Evolutionary conservation across 2,113 vertebrate species (phyloP).

Genomic region (Odocoileus hemionus): DNA sequence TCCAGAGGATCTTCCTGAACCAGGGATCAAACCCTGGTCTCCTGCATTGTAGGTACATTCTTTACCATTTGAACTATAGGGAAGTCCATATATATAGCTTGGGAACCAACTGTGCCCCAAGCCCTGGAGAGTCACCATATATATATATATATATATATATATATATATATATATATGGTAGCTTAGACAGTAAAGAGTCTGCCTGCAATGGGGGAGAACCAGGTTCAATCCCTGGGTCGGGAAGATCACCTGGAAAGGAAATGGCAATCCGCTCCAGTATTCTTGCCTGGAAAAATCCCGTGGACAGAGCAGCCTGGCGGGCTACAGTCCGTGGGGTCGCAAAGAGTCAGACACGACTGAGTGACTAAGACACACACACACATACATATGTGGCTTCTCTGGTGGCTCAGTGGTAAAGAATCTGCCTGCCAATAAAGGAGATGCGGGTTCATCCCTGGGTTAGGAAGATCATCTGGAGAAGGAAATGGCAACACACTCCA

Average conservation of each 20-base stretch:
- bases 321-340: too few relatives aligned
- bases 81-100: neutral
- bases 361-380: too few relatives aligned
- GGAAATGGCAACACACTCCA: too few relatives aligned
- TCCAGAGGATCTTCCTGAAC: neutral
- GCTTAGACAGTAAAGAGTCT: neutral
- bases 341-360: too few relatives aligned
- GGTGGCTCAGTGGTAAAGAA: too few relatives aligned
- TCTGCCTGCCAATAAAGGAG: too few relatives aligned
- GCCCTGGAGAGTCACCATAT: neutral
- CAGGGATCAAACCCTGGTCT: neutral
- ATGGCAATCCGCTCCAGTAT: neutral
- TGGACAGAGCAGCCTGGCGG: neutral
- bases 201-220: neutral
- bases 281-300: neutral
- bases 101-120: neutral
- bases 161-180: neutral
- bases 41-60: neutral
- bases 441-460: too few relatives aligned
- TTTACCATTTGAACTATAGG: neutral
- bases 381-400: too few relatives aligned
- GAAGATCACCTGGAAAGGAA: neutral
- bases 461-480: too few relatives aligned
- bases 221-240: neutral
- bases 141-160: accelerated